Base-by-base conservation (phyloP, 2,113 vertebrate species). In the Passerina amoena region DNA sequence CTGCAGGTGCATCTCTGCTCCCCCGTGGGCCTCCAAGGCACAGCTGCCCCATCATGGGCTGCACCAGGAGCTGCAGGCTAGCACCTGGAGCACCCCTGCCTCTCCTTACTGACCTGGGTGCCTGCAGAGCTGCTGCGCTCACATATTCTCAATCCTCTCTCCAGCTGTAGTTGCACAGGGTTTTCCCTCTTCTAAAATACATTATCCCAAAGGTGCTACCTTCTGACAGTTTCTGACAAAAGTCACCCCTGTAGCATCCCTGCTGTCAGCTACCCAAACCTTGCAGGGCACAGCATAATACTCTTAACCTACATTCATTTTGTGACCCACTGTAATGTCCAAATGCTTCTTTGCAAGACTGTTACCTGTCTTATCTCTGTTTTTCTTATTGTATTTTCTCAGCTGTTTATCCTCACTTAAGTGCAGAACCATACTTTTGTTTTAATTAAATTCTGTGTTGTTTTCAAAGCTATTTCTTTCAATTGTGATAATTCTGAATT, bases 401-500 rank as follows among this genome's bases (percentile, higher is more conserved):
- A 83, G 9, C 20, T 57, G 6, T 83, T 92, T 88, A 73, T 73
- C 35, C 18, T 11, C 44, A 42, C 14, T 54, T 59, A 81, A 90
- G 38, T 56, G 33, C 40, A 90, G 38, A 93, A 38, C 17, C 5
- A 57, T 37, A 15, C 4, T 59, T 90, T 88, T 81, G 6, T 86
- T 90, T 60, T 75, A 92, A 94, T 92, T 88, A 81, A 83, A 86
- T 71, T 86, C 64, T 63, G 4, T 37, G 18, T 22, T 88, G 18
- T 73, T 88, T 94, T 56, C 56, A 81, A 73, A 33, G 77, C 33
- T 69, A 31, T 86, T 96, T 93, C 42, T 63, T 59, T 77, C 61
- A 94, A 92, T 61, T 33, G 66, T 59, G 59, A 88, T 92, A 31
- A 66, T 92, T 94, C 91, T 88, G 88, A 92, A 96, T 70, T 80